Percentiles rank a stretch among this genome's conserved stretches.
Conservation (phyloP, 2,113 vertebrate species). For the Megaleporinus macrocephalus region DNA sequence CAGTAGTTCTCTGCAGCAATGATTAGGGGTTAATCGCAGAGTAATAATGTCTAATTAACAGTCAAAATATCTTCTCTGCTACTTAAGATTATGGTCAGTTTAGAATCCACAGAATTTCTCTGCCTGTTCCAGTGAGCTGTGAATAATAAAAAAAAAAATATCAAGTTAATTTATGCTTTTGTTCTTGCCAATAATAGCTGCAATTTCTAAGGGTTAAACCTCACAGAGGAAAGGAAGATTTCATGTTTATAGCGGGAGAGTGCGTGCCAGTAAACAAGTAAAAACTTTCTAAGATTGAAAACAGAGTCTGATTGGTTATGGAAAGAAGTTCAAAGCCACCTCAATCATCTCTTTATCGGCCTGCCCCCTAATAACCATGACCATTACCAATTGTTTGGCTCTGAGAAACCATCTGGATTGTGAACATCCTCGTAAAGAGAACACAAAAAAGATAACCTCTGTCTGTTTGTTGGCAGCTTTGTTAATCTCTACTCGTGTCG, state of each 20-base stretch:
- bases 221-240: constrained; percentile 1
- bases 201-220: background rate
- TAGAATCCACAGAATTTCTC: too few relatives aligned
- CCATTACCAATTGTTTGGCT: constrained; percentile 44
- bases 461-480: constrained; percentile 60
- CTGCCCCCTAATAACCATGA: constrained; percentile 4
- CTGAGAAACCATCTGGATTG: constrained; percentile 29
- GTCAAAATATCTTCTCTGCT: too few relatives aligned
- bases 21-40: too few relatives aligned
- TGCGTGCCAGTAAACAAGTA: constrained; percentile 36
- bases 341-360: constrained; percentile 31
- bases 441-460: constrained; percentile 58
- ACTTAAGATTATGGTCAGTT: too few relatives aligned
- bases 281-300: constrained; percentile 5
- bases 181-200: background rate
- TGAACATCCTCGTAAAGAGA: constrained; percentile 33
- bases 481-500: constrained; percentile 53
- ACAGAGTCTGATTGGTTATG: background rate
- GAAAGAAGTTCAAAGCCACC: constrained; percentile 24
- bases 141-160: background rate
- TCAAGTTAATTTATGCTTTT: too few relatives aligned
- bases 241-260: constrained; percentile 39
- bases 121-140: too few relatives aligned
- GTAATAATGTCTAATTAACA: too few relatives aligned
- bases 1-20: too few relatives aligned